Evolutionary conservation across 2,113 vertebrate genomes (phyloP).

Genomic region (Speoplatyrhinus poulsoni): DNA sequence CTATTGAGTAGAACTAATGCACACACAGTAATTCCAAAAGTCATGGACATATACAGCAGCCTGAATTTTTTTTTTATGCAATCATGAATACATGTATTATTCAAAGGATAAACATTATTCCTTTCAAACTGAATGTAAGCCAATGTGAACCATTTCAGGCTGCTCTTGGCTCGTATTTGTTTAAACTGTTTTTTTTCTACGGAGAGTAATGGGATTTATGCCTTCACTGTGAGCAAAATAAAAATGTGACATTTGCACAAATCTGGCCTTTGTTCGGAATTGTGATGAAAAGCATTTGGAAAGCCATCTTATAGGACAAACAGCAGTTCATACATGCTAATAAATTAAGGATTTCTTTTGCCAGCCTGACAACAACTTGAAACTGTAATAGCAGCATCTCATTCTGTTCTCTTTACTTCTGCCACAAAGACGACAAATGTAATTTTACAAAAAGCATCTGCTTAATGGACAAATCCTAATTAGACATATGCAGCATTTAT

Average conservation of each 20-base stretch:
- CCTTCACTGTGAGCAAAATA: conserved; percentile 66
- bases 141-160: conserved; percentile 61
- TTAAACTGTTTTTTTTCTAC: conserved; percentile 72
- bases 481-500: background rate
- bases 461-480: background rate
- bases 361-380: background rate
- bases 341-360: conserved; percentile 30
- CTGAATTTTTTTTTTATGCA: conserved; percentile 53
- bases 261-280: conserved; percentile 78
- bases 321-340: conserved; percentile 62
- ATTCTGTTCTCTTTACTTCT: conserved; percentile 4
- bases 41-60: conserved; percentile 62
- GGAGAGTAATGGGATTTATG: conserved; percentile 77
- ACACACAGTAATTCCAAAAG: conserved; percentile 54
- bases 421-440: background rate
- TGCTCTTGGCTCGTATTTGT: conserved; percentile 65
- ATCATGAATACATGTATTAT: conserved; percentile 66
- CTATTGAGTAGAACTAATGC: conserved; percentile 18
- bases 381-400: background rate
- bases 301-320: conserved; percentile 53
- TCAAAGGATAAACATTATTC: conserved; percentile 75
- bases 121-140: conserved; percentile 65
- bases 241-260: conserved; percentile 78
- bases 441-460: background rate
- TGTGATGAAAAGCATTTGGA: conserved; percentile 66